Base-by-base conservation (phyloP, 2,888 invertebrate species). In the Rhorus exstirpatorius region DNA sequence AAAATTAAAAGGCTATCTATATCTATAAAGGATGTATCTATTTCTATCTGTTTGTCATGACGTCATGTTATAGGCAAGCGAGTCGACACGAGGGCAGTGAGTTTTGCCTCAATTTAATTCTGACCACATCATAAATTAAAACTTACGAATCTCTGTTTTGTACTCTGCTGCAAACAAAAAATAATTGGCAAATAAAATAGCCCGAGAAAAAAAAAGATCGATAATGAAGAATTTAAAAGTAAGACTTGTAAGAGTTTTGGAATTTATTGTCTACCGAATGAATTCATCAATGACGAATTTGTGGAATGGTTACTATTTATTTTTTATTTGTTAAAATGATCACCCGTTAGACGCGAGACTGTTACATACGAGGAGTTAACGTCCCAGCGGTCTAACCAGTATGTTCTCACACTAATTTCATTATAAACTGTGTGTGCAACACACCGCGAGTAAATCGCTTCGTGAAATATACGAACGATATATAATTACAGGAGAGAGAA, bases 341-440 rank as follows among this genome's bases (percentile, higher is more conserved):
- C n/a, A n/a, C 67, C 79, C 67, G 79, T 65, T 72, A 67, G 31
- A 67, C 38, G 24, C 38, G 72, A 41, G 41, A 49, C 65, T n/a
- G n/a, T n/a, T 60, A 24, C 10, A 55, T 44, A 46, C 70, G 55
- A 21, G 12, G 51, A n/a, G n/a, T 46, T 63, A 44, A 46, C 58
- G 44, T 21, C 10, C 49, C 26, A 35, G 46, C 49, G 58, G 26
- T 51, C 41, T 61, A 65, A 60, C 58, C 76, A 14, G 46, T 35
- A 53, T 41, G 46, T 70, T n/a, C n/a, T 76, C 55, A 35, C 46
- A 63, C 80, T 80, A 80, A 80, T 80, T 80, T 75, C 70, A 70
- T 75, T 70, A 70, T 49, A 49, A 55, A 53, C 35, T 19, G 44
- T 44, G 51, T 60, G 70, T 51, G 61, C 41, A 12, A 49, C 24